Conservation (phyloP, 1,140 invertebrate species). For the Brachionus paranguensis region DNA sequence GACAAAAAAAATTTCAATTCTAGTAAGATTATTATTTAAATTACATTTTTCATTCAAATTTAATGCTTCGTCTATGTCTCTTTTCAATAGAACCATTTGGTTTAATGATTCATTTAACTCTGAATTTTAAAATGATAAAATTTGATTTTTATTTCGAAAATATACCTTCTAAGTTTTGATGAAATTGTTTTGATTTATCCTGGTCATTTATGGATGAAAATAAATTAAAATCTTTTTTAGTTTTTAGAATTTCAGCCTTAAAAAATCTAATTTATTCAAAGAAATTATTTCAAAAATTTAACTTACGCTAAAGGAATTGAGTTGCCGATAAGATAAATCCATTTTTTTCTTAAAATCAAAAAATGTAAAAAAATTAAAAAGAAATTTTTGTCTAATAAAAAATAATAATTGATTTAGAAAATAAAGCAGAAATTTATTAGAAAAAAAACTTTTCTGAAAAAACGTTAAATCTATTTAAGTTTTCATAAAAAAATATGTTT, state of each 20-base stretch:
- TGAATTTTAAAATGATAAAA: not conserved
- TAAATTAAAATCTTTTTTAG: not conserved
- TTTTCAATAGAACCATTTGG: not conserved
- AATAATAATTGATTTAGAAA: not conserved
- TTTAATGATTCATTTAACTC: not conserved
- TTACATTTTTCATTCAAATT: not conserved
- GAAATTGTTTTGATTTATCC: not conserved
- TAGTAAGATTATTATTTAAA: not conserved
- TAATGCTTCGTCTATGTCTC: not conserved
- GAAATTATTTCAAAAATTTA: not conserved
- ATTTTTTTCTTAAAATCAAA: not conserved
- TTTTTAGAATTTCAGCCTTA: not conserved
- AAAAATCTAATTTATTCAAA: not conserved
- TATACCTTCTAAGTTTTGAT: not conserved
- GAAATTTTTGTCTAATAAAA: not conserved
- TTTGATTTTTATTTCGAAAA: not conserved
- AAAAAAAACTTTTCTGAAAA: too few relatives aligned
- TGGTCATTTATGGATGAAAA: not conserved
- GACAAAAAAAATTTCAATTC: not conserved
- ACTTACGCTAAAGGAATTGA: not conserved
- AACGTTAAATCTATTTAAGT: too few relatives aligned
- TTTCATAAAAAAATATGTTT: too few relatives aligned
- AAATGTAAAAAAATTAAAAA: not conserved
- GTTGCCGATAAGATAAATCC: not conserved
- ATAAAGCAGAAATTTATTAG: too few relatives aligned